phyloP scores from a whole-genome alignment of 2,888 invertebrate genomes.

The Cheilosia pagana region DNA sequence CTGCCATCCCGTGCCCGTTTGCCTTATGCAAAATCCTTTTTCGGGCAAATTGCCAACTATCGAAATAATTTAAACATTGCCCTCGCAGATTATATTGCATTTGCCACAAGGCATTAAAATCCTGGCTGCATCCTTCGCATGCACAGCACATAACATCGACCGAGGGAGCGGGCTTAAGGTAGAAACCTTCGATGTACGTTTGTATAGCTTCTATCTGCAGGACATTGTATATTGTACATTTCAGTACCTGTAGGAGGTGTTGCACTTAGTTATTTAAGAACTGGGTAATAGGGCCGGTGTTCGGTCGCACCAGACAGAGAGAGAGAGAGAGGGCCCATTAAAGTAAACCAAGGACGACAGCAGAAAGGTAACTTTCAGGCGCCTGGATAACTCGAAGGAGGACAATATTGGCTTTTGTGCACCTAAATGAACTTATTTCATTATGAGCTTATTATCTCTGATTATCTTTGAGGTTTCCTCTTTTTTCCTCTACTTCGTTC shows the following conservation, averaged over 20 bases:
- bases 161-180: background rate
- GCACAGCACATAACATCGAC: conserved; percentile 20
- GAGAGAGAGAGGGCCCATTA: background rate
- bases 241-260: conserved; percentile 42
- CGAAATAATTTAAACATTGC: conserved; percentile 71
- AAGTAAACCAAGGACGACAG: conserved; percentile 25
- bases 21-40: conserved; percentile 55
- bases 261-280: conserved; percentile 62
- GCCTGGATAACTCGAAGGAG: conserved; percentile 11
- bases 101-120: conserved; percentile 72
- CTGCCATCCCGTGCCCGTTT: conserved; percentile 3
- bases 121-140: conserved; percentile 38
- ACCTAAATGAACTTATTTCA: conserved; percentile 73
- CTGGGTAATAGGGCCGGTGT: conserved; percentile 9
- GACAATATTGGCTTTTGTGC: conserved; percentile 70
- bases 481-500: background rate
- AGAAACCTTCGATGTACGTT: conserved; percentile 48
- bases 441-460: conserved; percentile 70
- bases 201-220: conserved; percentile 20
- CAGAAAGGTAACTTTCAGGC: conserved; percentile 34
- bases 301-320: background rate
- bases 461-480: conserved; percentile 56
- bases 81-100: conserved; percentile 69
- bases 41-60: conserved; percentile 71
- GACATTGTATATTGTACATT: conserved; percentile 19